Percentiles rank a stretch among this genome's conserved stretches.
phyloP scores from a whole-genome alignment of 2,113 vertebrate genomes.

The Trematocara zebra region DNA sequence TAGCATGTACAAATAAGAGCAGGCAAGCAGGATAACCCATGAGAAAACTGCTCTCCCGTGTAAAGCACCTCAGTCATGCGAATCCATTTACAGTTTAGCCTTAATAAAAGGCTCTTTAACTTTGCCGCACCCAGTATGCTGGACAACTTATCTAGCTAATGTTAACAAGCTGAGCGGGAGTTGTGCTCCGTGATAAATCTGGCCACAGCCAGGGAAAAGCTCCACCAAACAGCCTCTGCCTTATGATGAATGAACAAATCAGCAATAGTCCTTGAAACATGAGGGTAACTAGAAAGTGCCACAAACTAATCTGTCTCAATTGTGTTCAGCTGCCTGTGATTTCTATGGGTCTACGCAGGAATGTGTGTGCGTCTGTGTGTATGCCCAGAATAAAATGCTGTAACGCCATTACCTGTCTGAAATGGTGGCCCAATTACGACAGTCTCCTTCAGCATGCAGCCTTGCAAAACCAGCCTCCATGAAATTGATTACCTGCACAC shows the following conservation, averaged over 20 bases:
- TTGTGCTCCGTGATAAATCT: conserved; percentile 35
- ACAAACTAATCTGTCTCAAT: conserved; percentile 58
- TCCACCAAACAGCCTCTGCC: conserved; percentile 11
- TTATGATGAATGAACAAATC: conserved; percentile 50
- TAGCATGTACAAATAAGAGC: neutral
- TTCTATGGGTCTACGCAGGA: conserved; percentile 35
- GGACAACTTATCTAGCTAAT: conserved; percentile 27
- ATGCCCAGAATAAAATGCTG: conserved; percentile 25
- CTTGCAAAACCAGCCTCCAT: conserved; percentile 64
- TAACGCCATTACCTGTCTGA: conserved; percentile 52
- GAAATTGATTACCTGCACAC: conserved; percentile 64
- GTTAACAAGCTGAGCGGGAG: conserved; percentile 19
- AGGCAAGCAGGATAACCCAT: neutral
- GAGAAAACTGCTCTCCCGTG: neutral
- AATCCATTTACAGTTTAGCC: conserved; percentile 37
- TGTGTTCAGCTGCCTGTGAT: conserved; percentile 48
- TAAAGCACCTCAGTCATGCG: neutral
- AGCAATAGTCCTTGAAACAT: conserved; percentile 51
- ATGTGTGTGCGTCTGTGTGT: conserved; percentile 10
- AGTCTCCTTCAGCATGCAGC: conserved; percentile 55
- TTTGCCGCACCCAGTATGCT: conserved; percentile 5
- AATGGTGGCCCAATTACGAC: conserved; percentile 62
- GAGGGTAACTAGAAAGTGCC: conserved; percentile 47
- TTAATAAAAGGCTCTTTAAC: conserved; percentile 20
- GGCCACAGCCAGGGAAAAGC: conserved; percentile 13